Conservation (phyloP, 2,888 invertebrate species). For the Limnephilus auricula region DNA sequence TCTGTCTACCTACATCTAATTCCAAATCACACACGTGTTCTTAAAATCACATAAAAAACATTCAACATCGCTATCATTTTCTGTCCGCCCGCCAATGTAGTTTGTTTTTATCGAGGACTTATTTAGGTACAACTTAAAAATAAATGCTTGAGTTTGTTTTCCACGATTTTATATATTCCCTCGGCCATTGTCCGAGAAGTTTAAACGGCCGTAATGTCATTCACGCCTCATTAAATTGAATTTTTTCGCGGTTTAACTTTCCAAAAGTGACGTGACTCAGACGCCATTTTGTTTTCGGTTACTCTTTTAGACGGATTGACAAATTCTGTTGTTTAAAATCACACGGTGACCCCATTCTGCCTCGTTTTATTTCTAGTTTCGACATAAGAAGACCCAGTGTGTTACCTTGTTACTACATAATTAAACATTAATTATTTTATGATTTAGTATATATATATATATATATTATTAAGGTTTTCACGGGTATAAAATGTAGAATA, state of each 20-base stretch:
- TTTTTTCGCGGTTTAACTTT: not conserved
- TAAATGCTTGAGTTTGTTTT: slow-evolving; percentile 11
- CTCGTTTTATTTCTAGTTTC: not conserved
- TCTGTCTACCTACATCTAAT: not conserved
- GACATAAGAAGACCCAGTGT: not conserved
- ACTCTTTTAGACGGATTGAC: not conserved
- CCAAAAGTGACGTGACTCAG: not conserved
- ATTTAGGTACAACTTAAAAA: not conserved
- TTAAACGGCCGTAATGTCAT: slow-evolving; percentile 4
- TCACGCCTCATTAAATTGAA: slow-evolving; percentile 41
- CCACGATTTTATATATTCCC: not conserved
- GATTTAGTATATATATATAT: no score
- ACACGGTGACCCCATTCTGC: not conserved
- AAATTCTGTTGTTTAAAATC: slow-evolving; percentile 2
- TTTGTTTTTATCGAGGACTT: slow-evolving; percentile 26
- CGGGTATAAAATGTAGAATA: no score
- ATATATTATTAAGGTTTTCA: no score
- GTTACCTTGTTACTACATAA: not conserved
- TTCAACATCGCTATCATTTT: not conserved
- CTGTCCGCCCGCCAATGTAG: not conserved
- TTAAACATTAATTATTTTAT: no score
- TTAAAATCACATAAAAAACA: not conserved
- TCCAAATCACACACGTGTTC: not conserved
- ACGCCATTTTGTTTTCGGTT: slow-evolving; percentile 11
- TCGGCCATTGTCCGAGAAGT: slow-evolving; percentile 20